A percentile compares a stretch with the other conserved stretches of the same genome.
These are phyloP conservation scores for Orthosia gracilis DNA, from an alignment of 2,888 invertebrate genomes.

Conservation along the genomic window DNA sequence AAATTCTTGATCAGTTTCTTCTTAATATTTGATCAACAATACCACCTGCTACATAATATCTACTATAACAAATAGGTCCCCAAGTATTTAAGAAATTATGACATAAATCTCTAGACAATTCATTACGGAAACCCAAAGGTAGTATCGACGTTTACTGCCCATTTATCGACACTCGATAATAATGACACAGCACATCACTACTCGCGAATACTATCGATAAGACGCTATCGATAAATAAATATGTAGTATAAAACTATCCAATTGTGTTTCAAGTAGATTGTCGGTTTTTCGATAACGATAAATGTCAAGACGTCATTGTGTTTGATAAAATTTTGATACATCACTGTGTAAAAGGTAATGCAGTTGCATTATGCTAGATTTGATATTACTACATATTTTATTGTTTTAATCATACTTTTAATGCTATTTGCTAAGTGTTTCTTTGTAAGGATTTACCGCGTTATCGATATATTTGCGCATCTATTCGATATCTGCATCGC, in stretches of 20 bases:
- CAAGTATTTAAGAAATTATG: conserved; percentile 31
- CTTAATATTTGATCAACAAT: neutral
- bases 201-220: conserved; percentile 48
- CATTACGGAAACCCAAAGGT: conserved; percentile 14
- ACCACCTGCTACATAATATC: neutral
- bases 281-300: conserved; percentile 52
- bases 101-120: conserved; percentile 46
- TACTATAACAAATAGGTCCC: conserved; percentile 20
- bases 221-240: conserved; percentile 38
- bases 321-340: conserved; percentile 57
- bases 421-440: conserved; percentile 20
- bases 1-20: neutral
- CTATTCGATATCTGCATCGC: neutral
- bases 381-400: conserved; percentile 43
- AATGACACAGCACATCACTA: conserved; percentile 40
- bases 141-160: conserved; percentile 17
- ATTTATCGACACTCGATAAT: conserved; percentile 46
- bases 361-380: conserved; percentile 51
- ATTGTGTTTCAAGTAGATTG: conserved; percentile 62
- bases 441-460: neutral
- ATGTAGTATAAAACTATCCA: conserved; percentile 56
- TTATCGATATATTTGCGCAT: conserved; percentile 2
- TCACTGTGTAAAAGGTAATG: conserved; percentile 34
- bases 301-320: conserved; percentile 60
- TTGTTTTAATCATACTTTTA: conserved; percentile 33